Evolutionary conservation across 2,888 invertebrate genomes (phyloP), one percentile per base, ranked within the genome.

Genomic region (Apantesis nais): DNA sequence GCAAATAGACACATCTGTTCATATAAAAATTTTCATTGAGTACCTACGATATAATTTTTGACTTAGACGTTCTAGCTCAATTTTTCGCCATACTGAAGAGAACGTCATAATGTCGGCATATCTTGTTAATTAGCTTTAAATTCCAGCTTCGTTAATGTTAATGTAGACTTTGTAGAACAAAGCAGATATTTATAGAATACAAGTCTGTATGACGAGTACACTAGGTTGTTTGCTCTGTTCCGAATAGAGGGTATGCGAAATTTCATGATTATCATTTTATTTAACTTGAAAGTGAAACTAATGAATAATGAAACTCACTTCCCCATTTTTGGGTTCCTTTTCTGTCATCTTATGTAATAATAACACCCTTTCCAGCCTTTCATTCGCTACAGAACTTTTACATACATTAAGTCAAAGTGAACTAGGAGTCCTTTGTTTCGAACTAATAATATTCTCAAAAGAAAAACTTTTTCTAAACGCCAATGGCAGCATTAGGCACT

Each of bases 371-470:
- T 41, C 39, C 41, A 29, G 14, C 14, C 25, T 16, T 41, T 62
- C n/a, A 39, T 16, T 62, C 29, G 25, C 25, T 62, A 29, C 16
- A 25, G 8, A 62, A 62, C 25, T n/a, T 41, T 19, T 44, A 63
- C 16, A 8, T 58, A 16, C 25, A 29, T 58, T 58, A 16, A 58
- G 29, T 19, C 8, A 29, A 44, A 5, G 44, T 63, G 16, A 55
- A 55, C 22, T 67, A 34, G 11, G 31, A 25, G 12, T 16, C 66
- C 12, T 68, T 60, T 58, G 48, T 66, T 55, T 1, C 11, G 64
- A 71, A 74, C 64, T 66, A 72, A 77, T 70, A 73, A 73, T 14
- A 34, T 70, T 63, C 66, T 66, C 64, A 74, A 25, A 78, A 73
- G 58, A 68, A 74, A 74, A 76, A 62, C 68, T 72, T 72, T 70